Conservation (phyloP, 2,113 vertebrate species). For the Brienomyrus longianalis region DNA sequence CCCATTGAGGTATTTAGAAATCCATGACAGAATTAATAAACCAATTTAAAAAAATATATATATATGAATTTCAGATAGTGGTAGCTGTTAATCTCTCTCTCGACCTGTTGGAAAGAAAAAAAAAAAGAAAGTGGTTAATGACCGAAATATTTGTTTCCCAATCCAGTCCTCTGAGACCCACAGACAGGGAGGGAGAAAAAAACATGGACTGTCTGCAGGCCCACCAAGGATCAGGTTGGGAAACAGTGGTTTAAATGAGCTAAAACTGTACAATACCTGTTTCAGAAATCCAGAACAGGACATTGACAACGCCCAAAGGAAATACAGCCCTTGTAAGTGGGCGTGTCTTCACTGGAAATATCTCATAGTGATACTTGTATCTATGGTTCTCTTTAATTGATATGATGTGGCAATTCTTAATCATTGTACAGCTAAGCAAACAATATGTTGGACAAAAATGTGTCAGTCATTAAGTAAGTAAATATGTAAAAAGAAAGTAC, state of each 20-base stretch:
- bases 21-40: conserved; percentile 22
- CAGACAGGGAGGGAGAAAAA: background rate
- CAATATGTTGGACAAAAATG: background rate
- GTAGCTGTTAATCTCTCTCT: background rate
- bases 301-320: background rate
- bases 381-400: too few species aligned
- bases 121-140: background rate
- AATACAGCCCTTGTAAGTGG: background rate
- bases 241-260: background rate
- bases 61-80: background rate
- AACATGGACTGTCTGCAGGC: background rate
- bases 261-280: background rate
- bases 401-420: background rate
- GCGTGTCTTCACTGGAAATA: background rate
- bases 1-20: conserved; percentile 20
- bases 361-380: background rate
- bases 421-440: background rate
- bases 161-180: background rate
- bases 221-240: background rate
- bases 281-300: background rate
- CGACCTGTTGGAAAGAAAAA: background rate
- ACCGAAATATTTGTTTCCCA: background rate
- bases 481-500: background rate
- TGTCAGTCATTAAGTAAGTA: background rate
- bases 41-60: conserved; percentile 15